phyloP scores from a whole-genome alignment of 2,113 vertebrate genomes.

The Hemicordylus capensis region DNA sequence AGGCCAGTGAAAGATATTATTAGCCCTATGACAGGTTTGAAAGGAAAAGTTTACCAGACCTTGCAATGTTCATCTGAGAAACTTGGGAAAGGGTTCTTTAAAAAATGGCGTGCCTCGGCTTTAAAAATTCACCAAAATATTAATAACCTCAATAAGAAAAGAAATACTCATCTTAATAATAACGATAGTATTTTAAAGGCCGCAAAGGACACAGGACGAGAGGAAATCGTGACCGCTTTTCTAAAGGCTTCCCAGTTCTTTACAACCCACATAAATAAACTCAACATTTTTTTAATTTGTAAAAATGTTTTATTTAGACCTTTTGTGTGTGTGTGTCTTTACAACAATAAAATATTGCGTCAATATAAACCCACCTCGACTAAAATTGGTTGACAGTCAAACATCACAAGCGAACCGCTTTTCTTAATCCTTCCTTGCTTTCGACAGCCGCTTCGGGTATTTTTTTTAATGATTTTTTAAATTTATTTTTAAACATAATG shows the following conservation, averaged over 20 bases:
- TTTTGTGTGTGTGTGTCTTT: constrained; percentile 69
- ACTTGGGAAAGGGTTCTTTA: no score
- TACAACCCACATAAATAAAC: constrained; percentile 54
- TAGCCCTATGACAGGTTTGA: neutral
- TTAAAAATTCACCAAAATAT: no score
- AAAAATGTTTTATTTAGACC: constrained; percentile 83
- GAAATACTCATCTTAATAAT: neutral
- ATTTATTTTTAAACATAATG: constrained; percentile 82
- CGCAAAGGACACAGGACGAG: neutral
- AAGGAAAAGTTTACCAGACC: neutral
- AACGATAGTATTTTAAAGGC: neutral
- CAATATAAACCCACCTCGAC: constrained; percentile 78
- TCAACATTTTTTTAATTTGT: constrained; percentile 53
- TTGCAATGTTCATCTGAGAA: neutral
- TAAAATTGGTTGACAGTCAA: constrained; percentile 78
- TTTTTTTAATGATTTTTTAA: neutral
- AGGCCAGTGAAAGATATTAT: neutral
- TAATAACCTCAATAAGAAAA: no score
- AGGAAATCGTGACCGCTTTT: neutral
- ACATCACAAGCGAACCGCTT: constrained; percentile 80
- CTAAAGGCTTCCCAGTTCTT: neutral
- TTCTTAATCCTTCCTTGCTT: constrained; percentile 62
- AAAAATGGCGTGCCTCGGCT: no score
- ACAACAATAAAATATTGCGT: constrained; percentile 84
- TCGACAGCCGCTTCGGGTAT: constrained; percentile 80